A percentile compares a stretch with the other conserved stretches of the same genome.
Conservation (phyloP, 2,888 invertebrate species). For the Acanthococcus lagerstroemiae region DNA sequence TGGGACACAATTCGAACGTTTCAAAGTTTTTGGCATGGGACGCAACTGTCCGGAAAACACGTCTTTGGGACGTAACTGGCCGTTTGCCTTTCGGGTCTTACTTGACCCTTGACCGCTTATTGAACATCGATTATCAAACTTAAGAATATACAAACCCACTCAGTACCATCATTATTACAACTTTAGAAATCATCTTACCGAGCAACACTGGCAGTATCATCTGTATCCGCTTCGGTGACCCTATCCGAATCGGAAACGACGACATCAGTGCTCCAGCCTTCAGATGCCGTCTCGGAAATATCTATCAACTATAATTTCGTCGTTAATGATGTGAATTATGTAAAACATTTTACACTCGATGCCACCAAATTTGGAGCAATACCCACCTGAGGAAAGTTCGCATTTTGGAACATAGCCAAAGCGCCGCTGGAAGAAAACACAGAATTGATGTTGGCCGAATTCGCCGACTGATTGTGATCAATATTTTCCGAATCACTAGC, state of each 20-base stretch:
- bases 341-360: neutral
- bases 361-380: neutral
- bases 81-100: neutral
- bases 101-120: neutral
- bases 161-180: too few species aligned
- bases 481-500: conserved; percentile 93
- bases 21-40: too few species aligned
- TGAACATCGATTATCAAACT: too few species aligned
- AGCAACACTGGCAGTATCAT: conserved; percentile 55
- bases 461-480: conserved; percentile 48
- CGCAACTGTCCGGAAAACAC: too few species aligned
- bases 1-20: too few species aligned
- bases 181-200: conserved; percentile 43
- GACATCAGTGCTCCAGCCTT: conserved; percentile 98
- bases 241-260: conserved; percentile 85
- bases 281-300: conserved; percentile 82
- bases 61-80: too few species aligned
- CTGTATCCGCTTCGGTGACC: conserved; percentile 71
- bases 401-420: conserved; percentile 16
- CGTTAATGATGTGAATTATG: neutral
- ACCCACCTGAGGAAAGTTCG: conserved; percentile 11
- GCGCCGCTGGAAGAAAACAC: conserved; percentile 14
- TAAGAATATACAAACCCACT: too few species aligned
- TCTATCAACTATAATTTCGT: conserved; percentile 49
- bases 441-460: conserved; percentile 9